Base-by-base conservation (phyloP, 2,113 vertebrate species). In the Agelaius tricolor region DNA sequence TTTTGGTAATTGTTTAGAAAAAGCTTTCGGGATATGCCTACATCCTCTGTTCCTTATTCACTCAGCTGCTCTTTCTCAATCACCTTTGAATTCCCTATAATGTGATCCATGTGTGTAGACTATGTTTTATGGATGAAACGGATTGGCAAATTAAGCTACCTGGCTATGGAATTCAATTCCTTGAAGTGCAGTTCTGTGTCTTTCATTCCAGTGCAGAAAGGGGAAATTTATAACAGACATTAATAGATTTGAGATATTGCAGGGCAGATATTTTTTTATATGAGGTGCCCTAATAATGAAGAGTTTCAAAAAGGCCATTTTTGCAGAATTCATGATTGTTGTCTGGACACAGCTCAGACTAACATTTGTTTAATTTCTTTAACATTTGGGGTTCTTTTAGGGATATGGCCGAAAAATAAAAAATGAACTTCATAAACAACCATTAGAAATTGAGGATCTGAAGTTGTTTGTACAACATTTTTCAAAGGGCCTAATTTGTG, bases 261-360 rank as follows among this genome's bases (percentile, higher is more conserved):
- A 95, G 73, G 83, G 93, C 65, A 91, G 86, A 80, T 69, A 71
- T 71, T 69, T 97, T 97, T 96, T 97, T 89, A 96, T 96, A 96
- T 94, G 85, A 81, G 84, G 81, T 96, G 61, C 18, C 76, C 95
- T 94, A 94, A 95, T 86, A 97, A 96, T 47, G 80, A 97, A 96
- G 83, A 95, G 63, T 68, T 95, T 97, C 58, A 90, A 94, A 89
- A 88, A 82, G 33, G 91, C 49, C 75, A 65, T 35, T 78, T 74
- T n/a, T 86, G 73, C 94, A 95, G 72, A 93, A 91, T 96, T 96
- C 87, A 90, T 66, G 94, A 46, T 95, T 95, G 71, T 39, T 3
- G 13, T 77, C 72, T 80, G 73, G 62, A 79, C 49, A 59, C 19
- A 83, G 62, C 37, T 79, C 17, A 7, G 46, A 33, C 52, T 76